A percentile compares a stretch with the other conserved stretches of the same genome.
Conservation (phyloP, 2,888 invertebrate species). For the Tipula helvola region DNA sequence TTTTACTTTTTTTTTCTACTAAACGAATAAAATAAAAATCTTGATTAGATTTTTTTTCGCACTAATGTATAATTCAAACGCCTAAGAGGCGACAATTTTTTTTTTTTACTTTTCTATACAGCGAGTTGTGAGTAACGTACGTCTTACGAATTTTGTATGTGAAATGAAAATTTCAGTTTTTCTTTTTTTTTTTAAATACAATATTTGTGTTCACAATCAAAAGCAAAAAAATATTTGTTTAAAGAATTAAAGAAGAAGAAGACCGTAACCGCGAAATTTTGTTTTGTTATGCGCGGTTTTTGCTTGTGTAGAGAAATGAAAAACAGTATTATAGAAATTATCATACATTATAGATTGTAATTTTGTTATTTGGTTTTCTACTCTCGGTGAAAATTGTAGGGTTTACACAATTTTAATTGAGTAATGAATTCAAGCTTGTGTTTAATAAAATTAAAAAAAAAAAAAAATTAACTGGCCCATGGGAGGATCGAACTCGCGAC, state of each 20-base stretch:
- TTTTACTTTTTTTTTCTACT: background rate
- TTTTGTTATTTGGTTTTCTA: background rate
- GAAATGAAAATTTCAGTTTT: no score
- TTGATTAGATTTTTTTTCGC: background rate
- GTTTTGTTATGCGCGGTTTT: background rate
- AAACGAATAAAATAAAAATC: background rate
- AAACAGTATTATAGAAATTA: background rate
- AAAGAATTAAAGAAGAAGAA: background rate
- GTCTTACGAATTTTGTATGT: background rate
- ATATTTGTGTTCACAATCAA: background rate
- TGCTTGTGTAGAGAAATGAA: background rate
- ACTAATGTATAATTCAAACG: background rate
- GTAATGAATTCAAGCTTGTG: no score
- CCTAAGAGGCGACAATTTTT: background rate
- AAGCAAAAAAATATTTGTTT: background rate
- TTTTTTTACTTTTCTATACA: background rate
- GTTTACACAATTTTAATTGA: no score
- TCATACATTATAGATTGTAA: background rate
- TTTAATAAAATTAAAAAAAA: no score
- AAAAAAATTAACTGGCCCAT: background rate
- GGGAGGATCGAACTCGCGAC: slow-evolving; percentile 10
- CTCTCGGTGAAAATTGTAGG: background rate
- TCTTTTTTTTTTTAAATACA: background rate
- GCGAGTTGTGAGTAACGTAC: background rate
- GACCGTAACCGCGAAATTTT: background rate